Base-by-base conservation (phyloP, 1,140 invertebrate genomes). In the Listronotus oregonensis region DNA sequence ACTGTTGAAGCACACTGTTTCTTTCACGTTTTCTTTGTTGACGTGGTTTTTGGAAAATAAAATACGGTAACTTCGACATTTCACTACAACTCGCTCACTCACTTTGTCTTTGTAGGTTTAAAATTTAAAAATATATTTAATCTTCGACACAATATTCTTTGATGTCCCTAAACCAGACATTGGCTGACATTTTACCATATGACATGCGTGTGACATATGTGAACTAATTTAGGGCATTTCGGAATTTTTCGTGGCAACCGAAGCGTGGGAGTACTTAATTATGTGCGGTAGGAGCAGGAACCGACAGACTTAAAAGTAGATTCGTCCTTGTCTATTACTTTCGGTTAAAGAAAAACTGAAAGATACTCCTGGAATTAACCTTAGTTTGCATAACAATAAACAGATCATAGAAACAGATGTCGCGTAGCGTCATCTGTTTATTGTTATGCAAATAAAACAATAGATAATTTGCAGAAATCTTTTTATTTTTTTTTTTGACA, bases 1-100 rank as follows among this genome's bases (percentile, higher is more conserved):
- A 49, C 34, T 37, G 34, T 37, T 37, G 1, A 37, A 49, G 46
- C 8, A 44, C 43, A 18, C 46, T 49, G 46, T 7, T 49, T 49
- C 46, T 49, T 21, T 6, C 15, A 6, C 7, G 50, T 52, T 52
- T 37, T 14, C 50, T 34, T 52, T 52, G 50, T 52, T 52, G 50
- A 52, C 50, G 50, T 52, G 50, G 27, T 14, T 39, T 32, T 52
- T 37, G 18, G 11, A 34, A 52, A n/a, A 8, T 31, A 10, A 52
- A 12, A 15, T 12, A 7, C 12, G 9, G 31, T 39, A 32, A 32
- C 50, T n/a, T 31, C 9, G 31, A n/a, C 27, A 32, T 52, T 52
- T 52, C 27, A 32, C 50, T 37, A 52, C 31, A 52, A 17, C 11
- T 27, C 31, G 11, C 6, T 14, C 4, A 39, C 18, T 37, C n/a